phyloP scores from a whole-genome alignment of 1,140 invertebrate species.

The Archivesica marissinica region DNA sequence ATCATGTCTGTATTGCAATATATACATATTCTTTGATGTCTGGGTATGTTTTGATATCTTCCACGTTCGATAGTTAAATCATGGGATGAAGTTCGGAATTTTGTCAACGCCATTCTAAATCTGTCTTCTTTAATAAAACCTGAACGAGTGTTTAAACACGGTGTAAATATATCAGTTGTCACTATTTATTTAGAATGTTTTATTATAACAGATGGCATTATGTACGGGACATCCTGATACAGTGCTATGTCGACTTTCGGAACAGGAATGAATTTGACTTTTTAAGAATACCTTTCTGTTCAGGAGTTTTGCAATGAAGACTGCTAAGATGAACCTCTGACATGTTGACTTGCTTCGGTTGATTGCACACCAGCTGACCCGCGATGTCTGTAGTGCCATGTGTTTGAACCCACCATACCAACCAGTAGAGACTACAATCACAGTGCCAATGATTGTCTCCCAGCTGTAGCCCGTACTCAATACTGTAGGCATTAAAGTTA shows the following conservation, averaged over 20 bases:
- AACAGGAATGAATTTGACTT: background rate
- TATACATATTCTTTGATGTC: no score
- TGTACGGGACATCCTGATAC: background rate
- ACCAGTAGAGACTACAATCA: background rate
- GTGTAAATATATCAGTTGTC: background rate
- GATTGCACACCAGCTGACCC: background rate
- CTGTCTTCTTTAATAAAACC: no score
- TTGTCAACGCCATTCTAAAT: no score
- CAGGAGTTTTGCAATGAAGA: background rate
- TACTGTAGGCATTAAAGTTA: background rate
- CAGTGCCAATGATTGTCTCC: background rate
- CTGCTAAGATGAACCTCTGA: background rate
- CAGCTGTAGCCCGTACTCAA: background rate
- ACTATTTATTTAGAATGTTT: background rate
- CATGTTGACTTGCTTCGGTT: background rate
- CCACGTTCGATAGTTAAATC: no score
- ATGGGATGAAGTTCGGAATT: no score
- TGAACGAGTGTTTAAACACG: no score
- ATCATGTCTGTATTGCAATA: no score
- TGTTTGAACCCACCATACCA: background rate
- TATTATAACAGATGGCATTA: background rate
- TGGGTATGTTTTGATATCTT: no score
- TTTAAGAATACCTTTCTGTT: background rate
- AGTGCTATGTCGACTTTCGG: background rate
- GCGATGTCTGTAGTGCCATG: background rate